A percentile compares a stretch with the other conserved stretches of the same genome.
Evolutionary conservation across 2,888 invertebrate genomes (phyloP).

Genomic region (Cyclophora punctaria): DNA sequence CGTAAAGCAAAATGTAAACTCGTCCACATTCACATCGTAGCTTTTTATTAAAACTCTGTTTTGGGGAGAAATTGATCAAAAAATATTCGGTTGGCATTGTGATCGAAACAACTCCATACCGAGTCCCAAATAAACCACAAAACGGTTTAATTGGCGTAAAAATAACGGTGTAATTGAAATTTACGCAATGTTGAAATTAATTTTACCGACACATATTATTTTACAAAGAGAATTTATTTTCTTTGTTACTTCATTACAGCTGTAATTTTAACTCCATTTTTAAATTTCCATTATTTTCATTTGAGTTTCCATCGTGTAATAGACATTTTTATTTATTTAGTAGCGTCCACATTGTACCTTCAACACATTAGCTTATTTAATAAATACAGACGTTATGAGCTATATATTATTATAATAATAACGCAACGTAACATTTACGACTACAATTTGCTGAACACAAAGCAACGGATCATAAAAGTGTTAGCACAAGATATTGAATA

Average conservation of each 20-base stretch:
- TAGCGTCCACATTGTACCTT: no score
- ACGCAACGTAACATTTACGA: conserved; percentile 1
- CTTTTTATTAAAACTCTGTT: no score
- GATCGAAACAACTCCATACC: conserved; percentile 30
- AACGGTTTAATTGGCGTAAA: conserved; percentile 64
- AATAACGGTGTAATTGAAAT: conserved; percentile 65
- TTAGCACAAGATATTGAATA: conserved; percentile 35
- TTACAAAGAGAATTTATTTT: not conserved
- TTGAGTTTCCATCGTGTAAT: no score
- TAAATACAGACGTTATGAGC: not conserved
- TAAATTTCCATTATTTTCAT: no score
- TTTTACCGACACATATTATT: not conserved
- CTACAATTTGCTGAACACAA: conserved; percentile 1
- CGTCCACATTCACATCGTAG: no score
- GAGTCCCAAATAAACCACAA: conserved; percentile 42
- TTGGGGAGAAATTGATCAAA: no score
- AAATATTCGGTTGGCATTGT: conserved; percentile 19
- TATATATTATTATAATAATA: conserved; percentile 1
- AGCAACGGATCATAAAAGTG: conserved; percentile 23
- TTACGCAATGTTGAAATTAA: conserved; percentile 34
- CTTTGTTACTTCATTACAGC: no score
- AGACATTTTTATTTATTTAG: no score
- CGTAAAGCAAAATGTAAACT: no score
- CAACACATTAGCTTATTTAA: no score
- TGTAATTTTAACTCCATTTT: no score